phyloP scores from a whole-genome alignment of 2,797 vertebrate genomes.

The Euthynnus affinis region DNA sequence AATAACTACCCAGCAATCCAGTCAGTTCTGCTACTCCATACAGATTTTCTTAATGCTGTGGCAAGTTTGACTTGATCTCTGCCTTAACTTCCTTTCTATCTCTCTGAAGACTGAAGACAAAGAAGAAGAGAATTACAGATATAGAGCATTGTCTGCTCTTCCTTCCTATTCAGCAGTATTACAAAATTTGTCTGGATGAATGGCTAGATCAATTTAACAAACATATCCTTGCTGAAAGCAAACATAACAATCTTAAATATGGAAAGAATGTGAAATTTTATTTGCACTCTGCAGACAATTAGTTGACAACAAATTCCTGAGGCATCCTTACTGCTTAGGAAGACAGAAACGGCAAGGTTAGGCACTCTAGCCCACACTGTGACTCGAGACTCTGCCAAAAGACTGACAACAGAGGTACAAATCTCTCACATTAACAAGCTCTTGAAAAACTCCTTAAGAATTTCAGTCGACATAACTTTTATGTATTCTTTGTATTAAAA shows the following conservation, averaged over 20 bases:
- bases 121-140: not conserved
- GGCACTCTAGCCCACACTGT: slow-evolving; percentile 15
- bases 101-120: not conserved
- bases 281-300: slow-evolving; percentile 39
- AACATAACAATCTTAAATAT: slow-evolving; percentile 14
- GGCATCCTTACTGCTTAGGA: slow-evolving; percentile 25
- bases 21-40: not conserved
- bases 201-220: slow-evolving; percentile 11
- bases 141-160: not conserved
- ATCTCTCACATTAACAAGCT: slow-evolving; percentile 27
- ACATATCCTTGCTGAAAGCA: slow-evolving; percentile 17
- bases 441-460: not conserved
- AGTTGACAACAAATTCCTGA: slow-evolving; percentile 31
- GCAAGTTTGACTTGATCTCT: not conserved
- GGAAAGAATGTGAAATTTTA: slow-evolving; percentile 16
- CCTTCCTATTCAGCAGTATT: not conserved
- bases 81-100: not conserved
- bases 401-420: slow-evolving; percentile 1
- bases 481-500: not conserved
- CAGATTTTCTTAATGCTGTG: not conserved
- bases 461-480: not conserved
- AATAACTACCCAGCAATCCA: not conserved
- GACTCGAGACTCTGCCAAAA: not conserved
- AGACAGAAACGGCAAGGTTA: slow-evolving; percentile 14
- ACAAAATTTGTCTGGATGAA: slow-evolving; percentile 4